A percentile compares a stretch with the other conserved stretches of the same genome.
Evolutionary conservation across 2,888 invertebrate genomes (phyloP).

Genomic region (Drosophila pullipes): DNA sequence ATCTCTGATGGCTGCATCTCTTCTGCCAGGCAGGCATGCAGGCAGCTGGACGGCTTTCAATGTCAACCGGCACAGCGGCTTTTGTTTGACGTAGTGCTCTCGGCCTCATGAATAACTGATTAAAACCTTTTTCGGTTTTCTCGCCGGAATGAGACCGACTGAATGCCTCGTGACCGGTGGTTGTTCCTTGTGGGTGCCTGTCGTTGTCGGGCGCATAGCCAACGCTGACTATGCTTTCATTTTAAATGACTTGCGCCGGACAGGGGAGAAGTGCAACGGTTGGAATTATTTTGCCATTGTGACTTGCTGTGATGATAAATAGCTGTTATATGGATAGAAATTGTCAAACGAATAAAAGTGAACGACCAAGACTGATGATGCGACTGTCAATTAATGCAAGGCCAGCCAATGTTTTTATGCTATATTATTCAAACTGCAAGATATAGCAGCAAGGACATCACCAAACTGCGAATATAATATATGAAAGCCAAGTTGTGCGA

Average conservation of each 20-base stretch:
- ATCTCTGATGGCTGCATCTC: conserved; percentile 13
- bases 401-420: conserved; percentile 19
- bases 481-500: not conserved
- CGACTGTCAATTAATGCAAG: conserved; percentile 57
- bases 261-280: conserved; percentile 48
- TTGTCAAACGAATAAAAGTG: conserved; percentile 40
- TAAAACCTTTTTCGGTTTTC: conserved; percentile 72
- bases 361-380: conserved; percentile 49
- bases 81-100: conserved; percentile 75
- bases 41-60: conserved; percentile 57
- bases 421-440: not conserved
- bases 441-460: not conserved
- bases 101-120: conserved; percentile 80
- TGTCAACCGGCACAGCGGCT: conserved; percentile 75
- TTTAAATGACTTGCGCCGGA: conserved; percentile 66
- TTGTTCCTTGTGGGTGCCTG: not conserved
- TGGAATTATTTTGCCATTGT: conserved; percentile 33
- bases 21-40: not conserved
- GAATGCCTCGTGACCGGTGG: conserved; percentile 23
- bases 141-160: conserved; percentile 24
- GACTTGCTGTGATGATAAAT: conserved; percentile 64
- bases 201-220: conserved; percentile 3
- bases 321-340: conserved; percentile 49
- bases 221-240: conserved; percentile 66
- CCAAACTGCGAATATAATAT: not conserved